Conservation (phyloP, 2,888 invertebrate genomes). For the Rhagium mordax region DNA sequence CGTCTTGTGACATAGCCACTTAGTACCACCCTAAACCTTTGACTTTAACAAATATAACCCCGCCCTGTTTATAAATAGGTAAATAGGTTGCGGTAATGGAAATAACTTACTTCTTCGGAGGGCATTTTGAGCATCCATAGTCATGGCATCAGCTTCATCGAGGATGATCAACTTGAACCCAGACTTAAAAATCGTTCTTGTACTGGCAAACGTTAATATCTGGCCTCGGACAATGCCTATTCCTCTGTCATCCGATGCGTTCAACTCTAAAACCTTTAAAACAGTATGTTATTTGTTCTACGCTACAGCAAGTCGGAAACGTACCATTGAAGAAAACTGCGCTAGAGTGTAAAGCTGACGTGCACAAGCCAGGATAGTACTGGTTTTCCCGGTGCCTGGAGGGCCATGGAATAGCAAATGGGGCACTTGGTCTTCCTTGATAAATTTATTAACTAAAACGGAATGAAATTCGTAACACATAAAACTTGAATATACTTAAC, state of each 20-base stretch:
- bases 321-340: slow-evolving; percentile 95
- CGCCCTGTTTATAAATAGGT: not conserved
- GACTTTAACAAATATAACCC: too few species aligned
- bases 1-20: too few species aligned
- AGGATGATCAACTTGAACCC: slow-evolving; percentile 96
- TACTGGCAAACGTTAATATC: slow-evolving; percentile 96
- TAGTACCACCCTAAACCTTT: too few species aligned
- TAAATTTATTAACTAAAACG: slow-evolving; percentile 84
- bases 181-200: slow-evolving; percentile 93
- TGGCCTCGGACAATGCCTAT: slow-evolving; percentile 95
- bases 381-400: slow-evolving; percentile 98
- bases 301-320: slow-evolving; percentile 5
- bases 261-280: slow-evolving; percentile 86
- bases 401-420: slow-evolving; percentile 98
- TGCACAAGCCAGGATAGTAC: slow-evolving; percentile 97
- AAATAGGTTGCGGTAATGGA: not conserved
- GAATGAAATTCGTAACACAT: too few species aligned
- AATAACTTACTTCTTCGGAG: slow-evolving; percentile 85
- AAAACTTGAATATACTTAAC: not conserved
- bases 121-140: slow-evolving; percentile 99
- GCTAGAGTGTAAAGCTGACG: slow-evolving; percentile 90
- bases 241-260: slow-evolving; percentile 98
- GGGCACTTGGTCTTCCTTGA: slow-evolving; percentile 92
- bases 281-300: slow-evolving; percentile 22
- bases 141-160: slow-evolving; percentile 99